phyloP scores from a whole-genome alignment of 2,797 vertebrate genomes.

The Acanthornis magna region DNA sequence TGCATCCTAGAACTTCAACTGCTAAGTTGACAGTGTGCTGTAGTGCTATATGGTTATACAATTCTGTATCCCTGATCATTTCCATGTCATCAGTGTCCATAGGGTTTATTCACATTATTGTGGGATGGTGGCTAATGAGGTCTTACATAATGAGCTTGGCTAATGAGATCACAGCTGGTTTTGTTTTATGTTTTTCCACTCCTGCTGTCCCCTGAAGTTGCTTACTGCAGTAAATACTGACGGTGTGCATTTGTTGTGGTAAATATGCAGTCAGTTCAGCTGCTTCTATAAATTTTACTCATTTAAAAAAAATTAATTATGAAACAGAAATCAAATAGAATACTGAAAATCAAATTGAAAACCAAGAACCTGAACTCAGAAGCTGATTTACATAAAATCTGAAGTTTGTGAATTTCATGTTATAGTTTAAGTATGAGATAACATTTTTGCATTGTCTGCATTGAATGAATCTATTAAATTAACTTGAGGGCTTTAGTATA shows the following conservation, averaged over 20 bases:
- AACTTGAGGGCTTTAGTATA: background rate
- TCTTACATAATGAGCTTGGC: slow-evolving; percentile 65
- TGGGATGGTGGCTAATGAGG: slow-evolving; percentile 51
- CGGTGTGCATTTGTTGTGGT: background rate
- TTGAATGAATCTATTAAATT: background rate
- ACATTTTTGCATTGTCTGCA: background rate
- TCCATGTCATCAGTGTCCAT: background rate
- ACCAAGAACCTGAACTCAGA: background rate
- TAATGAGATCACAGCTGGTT: slow-evolving; percentile 65
- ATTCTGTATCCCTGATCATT: background rate
- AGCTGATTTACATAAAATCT: background rate
- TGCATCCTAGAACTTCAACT: background rate
- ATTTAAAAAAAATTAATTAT: background rate
- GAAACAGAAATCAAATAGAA: background rate
- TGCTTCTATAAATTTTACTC: background rate
- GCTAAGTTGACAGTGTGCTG: background rate
- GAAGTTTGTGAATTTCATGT: background rate
- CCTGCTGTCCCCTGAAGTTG: background rate
- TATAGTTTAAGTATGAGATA: background rate
- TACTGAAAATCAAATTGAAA: background rate
- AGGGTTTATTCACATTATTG: background rate
- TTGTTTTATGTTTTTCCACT: slow-evolving; percentile 12
- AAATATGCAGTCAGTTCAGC: background rate
- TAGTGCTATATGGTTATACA: background rate
- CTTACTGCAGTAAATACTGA: background rate